Base-by-base conservation (phyloP, 2,888 invertebrate species). In the Exephanes ischioxanthus region DNA sequence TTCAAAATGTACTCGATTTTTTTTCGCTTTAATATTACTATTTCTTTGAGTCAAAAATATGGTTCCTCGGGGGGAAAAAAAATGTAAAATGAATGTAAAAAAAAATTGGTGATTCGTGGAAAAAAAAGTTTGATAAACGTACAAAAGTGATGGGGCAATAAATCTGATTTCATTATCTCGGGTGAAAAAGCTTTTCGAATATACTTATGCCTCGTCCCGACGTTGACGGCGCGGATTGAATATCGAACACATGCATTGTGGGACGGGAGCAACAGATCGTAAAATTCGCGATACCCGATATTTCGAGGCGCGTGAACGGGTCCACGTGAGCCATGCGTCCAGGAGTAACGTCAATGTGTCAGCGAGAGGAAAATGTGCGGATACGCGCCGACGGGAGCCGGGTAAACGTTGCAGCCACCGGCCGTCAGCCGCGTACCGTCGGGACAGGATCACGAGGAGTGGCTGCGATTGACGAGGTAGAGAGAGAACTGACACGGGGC, bases 401-500 rank as follows among this genome's bases (percentile, higher is more conserved):
- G 58, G 55, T 11, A 19, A 58, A 3, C 26, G 22, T 26, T 26
- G 58, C 58, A 58, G 11, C 26, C 22, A 26, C 19, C 63, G 63
- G 7, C 33, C 63, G 30, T 19, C 63, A 30, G 30, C 37, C 14
- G 22, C 33, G 37, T 14, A 51, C 3, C 48, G 48, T 33, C 48
- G 19, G 51, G 19, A 30, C 30, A 33, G 48, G 4, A 30, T 48
- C 63, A 16, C 58, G 58, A 58, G 26, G 58, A 58, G 58, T 58
- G 30, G 73, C 45, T 51, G 77, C 70, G 80, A 83, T 77, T 80
- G 80, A 80, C 77, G 72, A 61, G 80, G 72, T 72, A 83, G 66
- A 82, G 80, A 80, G 76, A 83, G 66, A 82, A 75, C 19, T 82
- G 82, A 85, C 79, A 67, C 71, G 79, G 87, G 83, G 79, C 84